phyloP scores from a whole-genome alignment of 2,113 vertebrate genomes.

The Lophotis ruficrista region DNA sequence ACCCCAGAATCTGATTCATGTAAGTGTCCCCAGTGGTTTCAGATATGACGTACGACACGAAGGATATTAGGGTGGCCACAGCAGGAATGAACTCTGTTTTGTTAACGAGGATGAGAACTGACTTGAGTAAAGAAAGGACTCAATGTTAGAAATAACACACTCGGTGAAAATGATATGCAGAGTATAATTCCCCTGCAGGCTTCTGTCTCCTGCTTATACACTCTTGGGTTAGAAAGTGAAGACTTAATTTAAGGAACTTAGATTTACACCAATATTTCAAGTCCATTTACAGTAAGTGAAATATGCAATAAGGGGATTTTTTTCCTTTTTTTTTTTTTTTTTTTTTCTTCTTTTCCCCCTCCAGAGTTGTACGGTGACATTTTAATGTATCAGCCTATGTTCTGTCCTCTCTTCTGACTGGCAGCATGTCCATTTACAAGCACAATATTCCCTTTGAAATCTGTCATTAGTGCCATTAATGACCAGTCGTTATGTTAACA shows the following conservation, averaged over 20 bases:
- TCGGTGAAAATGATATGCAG: conserved; percentile 49
- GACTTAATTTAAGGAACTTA: conserved; percentile 67
- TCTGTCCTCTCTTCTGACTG: conserved; percentile 35
- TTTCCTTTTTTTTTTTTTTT: not conserved
- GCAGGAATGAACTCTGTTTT: not conserved
- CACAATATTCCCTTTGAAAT: conserved; percentile 68
- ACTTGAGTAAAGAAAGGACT: conserved; percentile 9
- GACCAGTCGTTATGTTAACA: conserved; percentile 75
- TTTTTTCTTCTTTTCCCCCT: not conserved
- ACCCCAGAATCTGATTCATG: not conserved
- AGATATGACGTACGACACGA: rapidly evolving
- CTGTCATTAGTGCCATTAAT: conserved; percentile 74
- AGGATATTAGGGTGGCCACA: not conserved
- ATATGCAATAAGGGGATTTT: not conserved
- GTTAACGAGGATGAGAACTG: conserved; percentile 23
- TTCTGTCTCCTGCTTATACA: conserved; percentile 56
- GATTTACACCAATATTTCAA: conserved; percentile 52
- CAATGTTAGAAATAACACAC: conserved; percentile 12
- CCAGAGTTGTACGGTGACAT: conserved; percentile 19
- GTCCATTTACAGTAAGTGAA: conserved; percentile 51
- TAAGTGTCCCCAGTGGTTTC: not conserved
- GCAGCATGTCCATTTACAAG: conserved; percentile 66
- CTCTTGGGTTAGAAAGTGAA: conserved; percentile 60
- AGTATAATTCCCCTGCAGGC: conserved; percentile 63
- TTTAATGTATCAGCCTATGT: conserved; percentile 42